Evolutionary conservation across 2,113 vertebrate species (phyloP), one percentile per base, ranked within the genome.

Genomic region (Clarias gariepinus): DNA sequence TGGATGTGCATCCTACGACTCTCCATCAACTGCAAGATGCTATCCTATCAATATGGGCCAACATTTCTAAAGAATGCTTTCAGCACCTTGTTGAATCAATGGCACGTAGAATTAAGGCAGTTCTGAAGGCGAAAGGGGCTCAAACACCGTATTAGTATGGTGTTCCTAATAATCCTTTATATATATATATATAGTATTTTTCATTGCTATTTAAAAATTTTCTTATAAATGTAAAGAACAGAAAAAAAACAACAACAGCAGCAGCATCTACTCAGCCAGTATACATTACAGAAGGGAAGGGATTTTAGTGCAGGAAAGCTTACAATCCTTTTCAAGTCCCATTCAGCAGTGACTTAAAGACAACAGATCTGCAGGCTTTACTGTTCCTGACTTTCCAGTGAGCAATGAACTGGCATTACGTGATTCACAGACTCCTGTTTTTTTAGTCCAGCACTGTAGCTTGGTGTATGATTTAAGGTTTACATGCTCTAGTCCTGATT

Each of bases 261-360:
- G 47, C 47, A 47, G 6, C 47, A 47, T 8, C 47, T 47, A 47
- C 47, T 47, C 53, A 25, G 36, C 21, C 52, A 57, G 57, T 55
- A 15, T 28, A 83, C 2, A 12, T 71, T 52, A 83, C 28, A 73
- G 28, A 52, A 69, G 9, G 8, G 18, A 69, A 55, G 64, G 4
- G 19, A 6, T 80, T 83, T 68, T 25, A 36, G 12, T 55, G 10
- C 15, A 64, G 73, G 36, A 30, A 66, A 52, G 36, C 36, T 52
- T 5, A 52, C 30, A 60, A 2, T 81, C 58, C 33, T 63, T 18
- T 33, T 33, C 58, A 82, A 66, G 73, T 52, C 61, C 6, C 28
- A 52, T 74, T 74, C 30, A 73, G 68, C 55, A 63, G 55, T 84
- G 57, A 47, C 28, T 36, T 84, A 33, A 71, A 68, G 28, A 25